A percentile compares a stretch with the other conserved stretches of the same genome.
phyloP scores from a whole-genome alignment of 30 jellyfish, hydroid and myxozoan genomes.

The Chrysaora quinquecirrha region DNA sequence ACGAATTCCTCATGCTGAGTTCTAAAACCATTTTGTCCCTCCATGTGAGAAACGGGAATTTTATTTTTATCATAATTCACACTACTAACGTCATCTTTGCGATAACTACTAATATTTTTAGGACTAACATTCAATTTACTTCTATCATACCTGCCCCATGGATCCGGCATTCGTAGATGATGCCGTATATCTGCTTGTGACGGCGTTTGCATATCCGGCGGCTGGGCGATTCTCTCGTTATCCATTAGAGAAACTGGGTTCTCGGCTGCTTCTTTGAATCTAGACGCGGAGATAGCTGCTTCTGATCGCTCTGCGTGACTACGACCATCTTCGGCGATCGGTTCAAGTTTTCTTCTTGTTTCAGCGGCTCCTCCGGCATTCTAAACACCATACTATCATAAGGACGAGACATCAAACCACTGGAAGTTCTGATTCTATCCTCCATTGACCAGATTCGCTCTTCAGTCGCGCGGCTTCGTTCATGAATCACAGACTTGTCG shows the following conservation, averaged over 20 bases:
- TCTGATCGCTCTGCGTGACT: neutral
- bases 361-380: neutral
- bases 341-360: neutral
- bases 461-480: constrained; percentile 47
- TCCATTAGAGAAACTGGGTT: neutral
- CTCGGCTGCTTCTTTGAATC: neutral
- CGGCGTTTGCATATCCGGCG: neutral
- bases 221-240: neutral
- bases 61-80: neutral
- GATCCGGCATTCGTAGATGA: constrained; percentile 37
- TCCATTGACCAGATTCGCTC: constrained; percentile 60
- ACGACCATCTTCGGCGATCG: neutral
- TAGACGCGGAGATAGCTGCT: neutral
- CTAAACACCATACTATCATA: neutral
- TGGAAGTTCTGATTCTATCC: constrained; percentile 27
- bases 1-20: constrained; percentile 11
- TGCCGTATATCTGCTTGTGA: neutral
- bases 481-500: constrained; percentile 13
- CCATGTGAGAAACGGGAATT: neutral
- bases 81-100: neutral
- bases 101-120: neutral
- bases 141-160: constrained; percentile 40
- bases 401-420: neutral
- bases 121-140: constrained; percentile 6
- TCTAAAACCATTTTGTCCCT: constrained; percentile 1